Percentiles rank a stretch among this genome's conserved stretches.
phyloP scores from a whole-genome alignment of 2,113 vertebrate genomes.

The Spea bombifrons region DNA sequence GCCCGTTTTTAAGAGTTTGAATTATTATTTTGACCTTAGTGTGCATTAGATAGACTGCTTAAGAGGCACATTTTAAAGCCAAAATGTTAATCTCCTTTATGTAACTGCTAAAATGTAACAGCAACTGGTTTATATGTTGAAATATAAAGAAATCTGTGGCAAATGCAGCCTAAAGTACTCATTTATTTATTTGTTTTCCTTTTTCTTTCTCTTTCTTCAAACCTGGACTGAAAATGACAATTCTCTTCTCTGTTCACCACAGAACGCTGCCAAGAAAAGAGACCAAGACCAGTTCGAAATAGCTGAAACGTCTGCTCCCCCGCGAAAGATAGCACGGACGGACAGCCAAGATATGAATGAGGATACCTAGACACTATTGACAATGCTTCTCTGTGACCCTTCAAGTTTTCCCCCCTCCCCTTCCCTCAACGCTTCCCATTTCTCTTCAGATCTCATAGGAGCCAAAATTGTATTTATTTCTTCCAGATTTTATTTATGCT shows the following conservation, averaged over 20 bases:
- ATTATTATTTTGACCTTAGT: too few relatives aligned
- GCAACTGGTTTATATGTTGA: too few relatives aligned
- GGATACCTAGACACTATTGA: constrained; percentile 78
- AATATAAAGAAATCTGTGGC: too few relatives aligned
- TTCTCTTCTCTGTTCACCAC: constrained; percentile 17
- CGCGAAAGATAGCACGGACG: constrained; percentile 91
- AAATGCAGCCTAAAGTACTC: background rate
- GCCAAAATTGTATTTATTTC: constrained; percentile 71
- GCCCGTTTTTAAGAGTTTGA: too few relatives aligned
- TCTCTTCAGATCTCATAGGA: constrained; percentile 61
- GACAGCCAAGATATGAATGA: constrained; percentile 98
- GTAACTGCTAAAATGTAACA: too few relatives aligned
- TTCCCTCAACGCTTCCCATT: constrained; percentile 40
- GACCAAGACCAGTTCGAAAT: constrained; percentile 83
- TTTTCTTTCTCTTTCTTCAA: background rate
- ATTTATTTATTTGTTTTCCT: background rate
- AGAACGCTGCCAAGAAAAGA: constrained; percentile 90
- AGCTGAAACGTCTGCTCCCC: constrained; percentile 85
- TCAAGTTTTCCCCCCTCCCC: constrained; percentile 38
- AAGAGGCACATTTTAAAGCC: too few relatives aligned
- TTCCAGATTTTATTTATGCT: constrained; percentile 69
- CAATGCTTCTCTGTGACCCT: constrained; percentile 52
- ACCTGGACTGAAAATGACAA: background rate
- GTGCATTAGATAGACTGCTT: too few relatives aligned
- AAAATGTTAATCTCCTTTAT: too few relatives aligned